Conservation (phyloP, 2,888 invertebrate genomes). For the Chymomyza fuscimana region DNA sequence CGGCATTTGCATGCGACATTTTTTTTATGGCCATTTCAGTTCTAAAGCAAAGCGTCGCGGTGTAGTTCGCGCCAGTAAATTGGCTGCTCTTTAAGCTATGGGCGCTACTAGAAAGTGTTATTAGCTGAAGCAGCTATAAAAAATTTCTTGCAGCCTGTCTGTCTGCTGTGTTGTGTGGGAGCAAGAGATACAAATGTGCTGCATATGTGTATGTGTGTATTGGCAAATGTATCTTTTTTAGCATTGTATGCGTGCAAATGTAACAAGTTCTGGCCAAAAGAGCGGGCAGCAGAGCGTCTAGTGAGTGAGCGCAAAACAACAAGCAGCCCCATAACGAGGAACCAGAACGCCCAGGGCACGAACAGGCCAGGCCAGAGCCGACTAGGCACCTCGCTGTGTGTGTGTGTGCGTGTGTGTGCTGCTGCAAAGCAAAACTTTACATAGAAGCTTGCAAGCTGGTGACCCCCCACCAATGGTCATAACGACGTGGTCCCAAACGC, state of each 20-base stretch:
- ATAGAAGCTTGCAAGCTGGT: not conserved
- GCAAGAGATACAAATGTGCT: not conserved
- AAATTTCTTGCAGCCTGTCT: conserved; percentile 5
- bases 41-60: not conserved
- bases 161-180: conserved; percentile 20
- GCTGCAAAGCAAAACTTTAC: conserved; percentile 33
- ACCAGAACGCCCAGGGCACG: conserved; percentile 1
- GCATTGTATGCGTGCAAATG: conserved; percentile 30
- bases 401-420: conserved; percentile 21
- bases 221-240: conserved; percentile 2
- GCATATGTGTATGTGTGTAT: not conserved
- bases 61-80: not conserved
- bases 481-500: conserved; percentile 39
- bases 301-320: conserved; percentile 40
- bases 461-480: not conserved
- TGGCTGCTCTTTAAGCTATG: not conserved
- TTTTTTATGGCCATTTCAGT: conserved; percentile 8
- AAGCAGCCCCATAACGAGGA: conserved; percentile 44
- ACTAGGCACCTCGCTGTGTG: not conserved
- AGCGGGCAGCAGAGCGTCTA: not conserved
- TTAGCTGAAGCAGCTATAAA: not conserved
- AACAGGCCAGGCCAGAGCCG: conserved; percentile 1
- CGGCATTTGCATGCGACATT: conserved; percentile 15
- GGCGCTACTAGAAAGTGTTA: not conserved
- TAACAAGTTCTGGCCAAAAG: conserved; percentile 45